Base-by-base conservation (phyloP, 2,888 invertebrate genomes). In the Coleophora deauratella region DNA sequence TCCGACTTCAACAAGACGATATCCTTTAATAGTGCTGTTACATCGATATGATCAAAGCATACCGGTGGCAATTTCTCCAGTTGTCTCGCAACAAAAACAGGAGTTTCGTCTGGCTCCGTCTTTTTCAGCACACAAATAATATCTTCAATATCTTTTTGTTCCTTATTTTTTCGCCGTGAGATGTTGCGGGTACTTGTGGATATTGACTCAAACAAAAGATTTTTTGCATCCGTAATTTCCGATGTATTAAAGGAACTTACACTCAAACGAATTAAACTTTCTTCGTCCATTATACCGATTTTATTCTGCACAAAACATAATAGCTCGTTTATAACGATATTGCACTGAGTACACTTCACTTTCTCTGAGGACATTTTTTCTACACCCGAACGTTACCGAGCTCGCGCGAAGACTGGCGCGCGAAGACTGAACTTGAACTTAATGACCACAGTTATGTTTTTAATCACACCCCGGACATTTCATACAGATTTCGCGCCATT, bases 81-180 rank as follows among this genome's bases (percentile, higher is more conserved):
- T 9, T 35, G 14, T n/a, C 1, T 35, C 9, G 35, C 8, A 8
- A 35, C 35, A n/a, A n/a, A n/a, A n/a, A n/a, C n/a, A n/a, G n/a
- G n/a, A n/a, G n/a, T n/a, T n/a, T n/a, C n/a, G n/a, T 35, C 35
- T 8, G 35, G 35, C 7, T 35, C 35, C 9, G 35, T 35, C 13
- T 12, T 11, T 30, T 40, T 35, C 6, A 30, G 14, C 1, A 34
- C 14, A 30, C 30, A 6, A n/a, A 40, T 40, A 27, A 40, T 40
- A 31, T 40, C 40, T 35, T 27, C 35, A 11, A 40, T 14, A n/a
- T 40, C 15, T n/a, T 30, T 40, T 30, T 40, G 35, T 12, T 35
- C 35, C 13, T 35, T 35, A 9, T 40, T 21, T 27, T 28, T 40
- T 11, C 35, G 30, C n/a, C 40, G 11, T n/a, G 35, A 31, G 10